Base-by-base conservation (phyloP, 2,888 invertebrate species). In the Mycalesis mineus region DNA sequence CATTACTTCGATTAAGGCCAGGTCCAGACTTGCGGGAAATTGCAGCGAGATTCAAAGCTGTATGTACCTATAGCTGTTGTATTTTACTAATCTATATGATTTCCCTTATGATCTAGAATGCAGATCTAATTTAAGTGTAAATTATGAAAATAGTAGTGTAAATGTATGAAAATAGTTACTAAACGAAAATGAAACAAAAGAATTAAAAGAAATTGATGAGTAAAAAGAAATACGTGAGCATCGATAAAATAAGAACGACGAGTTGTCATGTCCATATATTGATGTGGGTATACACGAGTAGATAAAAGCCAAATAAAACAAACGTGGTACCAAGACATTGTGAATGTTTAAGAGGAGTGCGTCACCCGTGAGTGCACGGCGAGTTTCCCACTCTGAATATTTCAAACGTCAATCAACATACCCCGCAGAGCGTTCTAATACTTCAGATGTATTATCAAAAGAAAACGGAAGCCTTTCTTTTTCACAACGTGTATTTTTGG, bases 401-500 rank as follows among this genome's bases (percentile, higher is more conserved):
- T 68, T 66, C 56, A 68, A 53, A 54, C 50, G 63, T 62, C 64
- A 66, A 65, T 67, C 67, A 62, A 65, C 60, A 55, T 52, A 33
- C 52, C 53, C 58, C 58, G 52, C 37, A 36, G 58, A 58, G 58
- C 50, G 55, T 33, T 33, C 55, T 61, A 53, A 61, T 55, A 42
- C 48, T 45, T 42, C 40, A 42, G 47, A 47, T 45, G 44, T 55
- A 44, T 58, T 55, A 52, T 50, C 51, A 53, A 61, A 56, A 44
- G 44, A 56, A 56, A 61, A 58, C 36, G 29, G 53, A 51, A 55
- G 49, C 55, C 55, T 52, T 55, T 58, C 55, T 44, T 36, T 45
- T 57, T 51, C 55, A 51, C 51, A 61, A 61, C 39, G 45, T 58
- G 52, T 58, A 58, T 56, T 61, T 61, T 49, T 48, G 44, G 55